These are phyloP conservation scores for Ramphastos sulfuratus DNA, from an alignment of 2,113 vertebrate genomes.

Conservation along the genomic window DNA sequence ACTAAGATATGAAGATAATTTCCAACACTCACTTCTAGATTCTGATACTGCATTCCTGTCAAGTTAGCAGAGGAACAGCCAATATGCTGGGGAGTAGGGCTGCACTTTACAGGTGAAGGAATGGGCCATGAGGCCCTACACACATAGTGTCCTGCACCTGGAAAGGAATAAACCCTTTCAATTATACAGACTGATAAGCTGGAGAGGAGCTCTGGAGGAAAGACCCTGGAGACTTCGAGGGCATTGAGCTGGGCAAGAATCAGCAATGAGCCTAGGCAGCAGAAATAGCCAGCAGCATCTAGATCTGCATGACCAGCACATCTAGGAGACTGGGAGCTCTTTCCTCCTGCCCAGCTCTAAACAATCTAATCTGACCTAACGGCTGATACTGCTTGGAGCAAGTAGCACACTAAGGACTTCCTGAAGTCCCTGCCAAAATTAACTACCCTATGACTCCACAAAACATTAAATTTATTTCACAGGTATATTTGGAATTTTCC, in stretches of 20 bases:
- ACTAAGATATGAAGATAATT: background rate
- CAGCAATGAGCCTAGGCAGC: background rate
- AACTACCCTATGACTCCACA: background rate
- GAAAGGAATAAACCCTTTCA: background rate
- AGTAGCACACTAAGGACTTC: background rate
- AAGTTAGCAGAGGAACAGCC: background rate
- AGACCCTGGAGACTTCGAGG: fast-evolving
- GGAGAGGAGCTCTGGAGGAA: background rate
- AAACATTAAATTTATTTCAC: background rate
- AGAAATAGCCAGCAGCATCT: background rate
- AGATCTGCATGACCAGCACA: background rate
- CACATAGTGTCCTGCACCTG: background rate
- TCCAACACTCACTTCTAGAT: background rate
- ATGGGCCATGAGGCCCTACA: background rate
- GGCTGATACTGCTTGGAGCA: background rate
- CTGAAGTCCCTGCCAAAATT: background rate
- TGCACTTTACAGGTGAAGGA: background rate
- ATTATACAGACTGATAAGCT: background rate
- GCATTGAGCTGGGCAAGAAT: background rate
- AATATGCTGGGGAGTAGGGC: background rate
- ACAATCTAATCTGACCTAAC: background rate
- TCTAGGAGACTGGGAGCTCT: background rate
- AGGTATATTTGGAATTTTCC: background rate
- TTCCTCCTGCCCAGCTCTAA: background rate
- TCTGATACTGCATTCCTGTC: background rate